Base-by-base conservation (phyloP, 2,888 invertebrate genomes). In the Agapostemon virescens region DNA sequence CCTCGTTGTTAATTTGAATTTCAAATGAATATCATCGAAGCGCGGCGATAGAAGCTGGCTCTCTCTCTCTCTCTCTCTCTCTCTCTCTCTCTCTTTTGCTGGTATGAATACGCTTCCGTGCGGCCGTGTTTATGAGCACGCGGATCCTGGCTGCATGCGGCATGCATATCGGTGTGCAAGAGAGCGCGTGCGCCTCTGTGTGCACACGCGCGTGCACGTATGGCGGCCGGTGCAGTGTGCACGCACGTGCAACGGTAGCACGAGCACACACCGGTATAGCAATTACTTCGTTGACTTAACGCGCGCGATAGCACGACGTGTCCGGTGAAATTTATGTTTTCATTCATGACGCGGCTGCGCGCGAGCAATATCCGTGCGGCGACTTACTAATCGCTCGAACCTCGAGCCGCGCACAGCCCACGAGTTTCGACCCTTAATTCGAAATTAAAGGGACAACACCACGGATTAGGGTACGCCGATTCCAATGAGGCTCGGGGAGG, bases 361-460 rank as follows among this genome's bases (percentile, higher is more conserved):
- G 52, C 67, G 69, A 45, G 55, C 74, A 77, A 82, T 83, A 81
- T 77, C 79, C 82, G 70, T 79, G 73, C 70, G 78, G 58, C 77
- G 85, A 84, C 81, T 87, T 85, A 84, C 84, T 83, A 82, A 86
- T 85, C 85, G 82, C 55, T 61, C 73, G 67, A 11, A 58, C 64
- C 17, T 30, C 45, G 69, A 68, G 68, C 77, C 69, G 36, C 63
- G 36, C 3, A 15, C 45, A n/a, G 55, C 26, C 80, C 70, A 15
- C 55, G 15, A 26, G 15, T 55, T 55, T 7, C 74, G 80, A 69
- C 76, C 79, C 84, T 88, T 88, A 86, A 89, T 88, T 82, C 84
- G 72, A 86, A 89, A 90, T 89, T 87, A 89, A 88, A 85, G 86
- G 87, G 84, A 71, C 82, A 74, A 69, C 74, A 79, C 69, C 49